These are phyloP conservation scores for Caenorhabditis panamensis DNA, from an alignment of 2,888 invertebrate species.

Conservation along the genomic window DNA sequence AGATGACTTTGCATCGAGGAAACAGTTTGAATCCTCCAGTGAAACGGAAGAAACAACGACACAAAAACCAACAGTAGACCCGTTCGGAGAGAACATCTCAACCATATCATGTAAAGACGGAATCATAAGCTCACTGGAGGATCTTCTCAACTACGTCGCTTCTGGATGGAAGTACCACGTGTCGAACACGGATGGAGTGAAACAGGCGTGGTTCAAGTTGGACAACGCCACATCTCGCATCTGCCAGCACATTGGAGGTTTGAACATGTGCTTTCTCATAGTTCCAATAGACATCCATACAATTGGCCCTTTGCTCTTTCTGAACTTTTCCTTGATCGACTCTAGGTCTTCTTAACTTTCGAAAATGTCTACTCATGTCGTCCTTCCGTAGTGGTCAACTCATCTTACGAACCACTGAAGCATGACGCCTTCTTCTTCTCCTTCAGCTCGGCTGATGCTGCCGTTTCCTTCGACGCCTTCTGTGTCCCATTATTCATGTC, in stretches of 20 bases:
- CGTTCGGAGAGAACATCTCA: conserved; percentile 67
- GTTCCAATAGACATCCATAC: neutral
- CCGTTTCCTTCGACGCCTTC: conserved; percentile 19
- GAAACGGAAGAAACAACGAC: conserved; percentile 42
- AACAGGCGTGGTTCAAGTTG: conserved; percentile 76
- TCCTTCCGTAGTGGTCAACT: conserved; percentile 39
- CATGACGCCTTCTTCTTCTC: conserved; percentile 42
- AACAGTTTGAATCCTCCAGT: conserved; percentile 35
- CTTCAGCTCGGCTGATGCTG: conserved; percentile 23
- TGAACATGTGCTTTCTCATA: conserved; percentile 12
- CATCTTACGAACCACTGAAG: conserved; percentile 40
- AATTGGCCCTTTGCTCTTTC: neutral
- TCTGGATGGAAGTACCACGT: conserved; percentile 80
- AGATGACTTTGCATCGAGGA: conserved; percentile 16
- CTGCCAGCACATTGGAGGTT: conserved; percentile 74
- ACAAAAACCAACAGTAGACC: conserved; percentile 53
- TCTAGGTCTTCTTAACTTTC: conserved; percentile 1
- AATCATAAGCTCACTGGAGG: conserved; percentile 73
- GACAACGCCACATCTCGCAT: conserved; percentile 76
- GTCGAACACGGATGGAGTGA: conserved; percentile 78
- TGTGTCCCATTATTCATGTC: conserved; percentile 52
- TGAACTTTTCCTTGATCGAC: neutral
- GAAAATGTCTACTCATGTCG: neutral
- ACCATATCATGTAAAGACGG: conserved; percentile 73
- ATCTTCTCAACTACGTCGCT: conserved; percentile 75